Conservation (phyloP, 2,888 invertebrate species). For the Acheta domesticus region DNA sequence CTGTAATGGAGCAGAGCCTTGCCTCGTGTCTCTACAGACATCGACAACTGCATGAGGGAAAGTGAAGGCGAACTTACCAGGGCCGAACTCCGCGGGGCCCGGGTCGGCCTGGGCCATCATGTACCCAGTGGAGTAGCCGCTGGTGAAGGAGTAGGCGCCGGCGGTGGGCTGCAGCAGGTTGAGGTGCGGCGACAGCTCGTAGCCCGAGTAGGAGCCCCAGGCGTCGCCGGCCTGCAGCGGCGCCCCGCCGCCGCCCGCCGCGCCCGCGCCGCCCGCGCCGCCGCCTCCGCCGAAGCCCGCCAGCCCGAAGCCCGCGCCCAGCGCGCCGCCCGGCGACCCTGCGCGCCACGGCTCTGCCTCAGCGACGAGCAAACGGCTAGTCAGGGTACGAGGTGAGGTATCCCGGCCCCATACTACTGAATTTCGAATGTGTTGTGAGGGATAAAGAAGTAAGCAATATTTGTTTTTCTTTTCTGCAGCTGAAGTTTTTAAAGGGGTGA, state of each 20-base stretch:
- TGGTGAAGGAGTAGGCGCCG: conserved; percentile 60
- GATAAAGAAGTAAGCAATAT: no score
- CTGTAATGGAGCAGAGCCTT: no score
- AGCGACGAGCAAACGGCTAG: background rate
- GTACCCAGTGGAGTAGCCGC: conserved; percentile 44
- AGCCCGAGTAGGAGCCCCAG: conserved; percentile 53
- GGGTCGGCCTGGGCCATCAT: conserved; percentile 62
- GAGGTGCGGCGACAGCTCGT: conserved; percentile 72
- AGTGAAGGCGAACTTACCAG: background rate
- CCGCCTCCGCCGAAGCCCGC: conserved; percentile 39
- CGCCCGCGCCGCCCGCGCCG: background rate
- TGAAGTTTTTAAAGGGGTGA: no score
- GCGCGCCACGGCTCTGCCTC: conserved; percentile 20
- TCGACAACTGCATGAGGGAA: background rate
- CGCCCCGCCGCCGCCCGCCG: conserved; percentile 1
- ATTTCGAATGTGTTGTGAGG: no score
- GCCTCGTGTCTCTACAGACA: background rate
- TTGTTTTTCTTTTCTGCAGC: no score
- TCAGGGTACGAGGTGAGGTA: no score
- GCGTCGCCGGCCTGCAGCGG: conserved; percentile 62
- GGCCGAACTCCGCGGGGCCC: conserved; percentile 50
- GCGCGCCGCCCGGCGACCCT: conserved; percentile 45
- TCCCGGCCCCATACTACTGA: no score
- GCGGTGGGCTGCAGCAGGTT: conserved; percentile 61
- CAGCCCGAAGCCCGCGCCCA: conserved; percentile 56